Base-by-base conservation (phyloP, 2,113 vertebrate species). In the Eolophus roseicapilla region DNA sequence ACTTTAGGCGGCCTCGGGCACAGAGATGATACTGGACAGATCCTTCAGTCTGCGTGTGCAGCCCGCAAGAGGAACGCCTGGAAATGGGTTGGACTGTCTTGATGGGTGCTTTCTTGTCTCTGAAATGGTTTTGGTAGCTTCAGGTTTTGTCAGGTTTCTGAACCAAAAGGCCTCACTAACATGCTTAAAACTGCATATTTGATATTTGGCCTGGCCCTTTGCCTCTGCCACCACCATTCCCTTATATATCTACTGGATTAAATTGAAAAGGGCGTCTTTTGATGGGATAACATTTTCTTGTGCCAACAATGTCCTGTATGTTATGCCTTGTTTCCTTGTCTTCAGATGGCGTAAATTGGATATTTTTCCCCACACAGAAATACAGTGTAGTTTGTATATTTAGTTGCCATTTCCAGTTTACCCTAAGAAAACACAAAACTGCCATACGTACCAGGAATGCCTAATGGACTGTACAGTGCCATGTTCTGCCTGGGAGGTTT, bases 1-100 rank as follows among this genome's bases (percentile, higher is more conserved):
- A 96, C 99, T 99, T 87, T 99, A 99, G 98, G 91, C 88, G 91
- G 88, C 96, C 96, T 82, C 16, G 3, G 47, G 63, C 80, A 37
- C 17, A 29, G 93, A 96, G 96, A 63, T 44, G 78, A n/a, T 82
- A 83, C 95, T 87, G 93, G 85, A 96, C 91, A 96, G 77, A 86
- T 94, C 86, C 87, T 97, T 92, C 80, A 25, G 88, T 80, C 96
- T 96, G 89, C 93, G 14, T 44, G 18, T 63, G 86, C 96, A 96
- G 90, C 96, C 67, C 82, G 59, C 67, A 77, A 37, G 93, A 96
- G 92, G 20, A 82, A 92, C 59, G 86, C 96, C 96, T 97, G 96
- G 95, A 97, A 96, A 88, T 73, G 69, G 11, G 43, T 89, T 78
- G 96, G 95, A 95, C 86, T 57, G 68, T 85, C 93, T 95, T 60